phyloP scores from a whole-genome alignment of 2,888 invertebrate genomes.

The Eupsilia transversa region DNA sequence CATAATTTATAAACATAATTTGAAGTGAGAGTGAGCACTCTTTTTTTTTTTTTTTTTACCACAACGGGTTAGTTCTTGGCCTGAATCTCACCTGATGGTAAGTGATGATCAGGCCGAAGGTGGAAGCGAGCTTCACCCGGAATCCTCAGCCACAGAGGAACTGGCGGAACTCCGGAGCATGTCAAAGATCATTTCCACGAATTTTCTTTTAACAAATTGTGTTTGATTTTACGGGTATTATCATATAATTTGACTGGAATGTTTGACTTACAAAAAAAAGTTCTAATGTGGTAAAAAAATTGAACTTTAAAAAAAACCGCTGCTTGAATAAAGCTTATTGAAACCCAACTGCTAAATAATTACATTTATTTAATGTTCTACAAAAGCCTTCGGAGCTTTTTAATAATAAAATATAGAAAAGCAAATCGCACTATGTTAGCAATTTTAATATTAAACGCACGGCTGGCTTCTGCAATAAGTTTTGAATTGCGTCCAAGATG shows the following conservation, averaged over 20 bases:
- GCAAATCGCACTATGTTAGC: neutral
- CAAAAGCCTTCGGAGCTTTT: neutral
- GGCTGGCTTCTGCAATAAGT: conserved; percentile 22
- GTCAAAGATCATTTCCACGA: neutral
- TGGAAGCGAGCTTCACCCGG: too few species aligned
- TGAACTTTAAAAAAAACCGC: neutral
- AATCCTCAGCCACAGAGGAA: too few species aligned
- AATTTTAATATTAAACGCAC: conserved; percentile 35
- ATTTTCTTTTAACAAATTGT: neutral
- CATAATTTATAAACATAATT: too few species aligned
- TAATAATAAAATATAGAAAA: neutral
- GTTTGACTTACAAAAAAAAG: neutral
- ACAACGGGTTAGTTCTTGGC: too few species aligned
- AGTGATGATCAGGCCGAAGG: too few species aligned
- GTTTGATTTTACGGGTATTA: neutral
- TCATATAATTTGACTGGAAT: neutral
- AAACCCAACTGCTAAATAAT: neutral
- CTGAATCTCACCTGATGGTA: too few species aligned
- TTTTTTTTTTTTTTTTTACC: too few species aligned
- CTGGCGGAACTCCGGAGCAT: neutral
- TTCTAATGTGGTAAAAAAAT: neutral
- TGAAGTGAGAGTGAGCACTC: neutral
- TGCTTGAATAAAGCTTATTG: neutral
- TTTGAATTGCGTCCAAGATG: conserved; percentile 10
- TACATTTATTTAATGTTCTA: neutral